Conservation (phyloP, 2,797 vertebrate species). For the Diplodus sargus region DNA sequence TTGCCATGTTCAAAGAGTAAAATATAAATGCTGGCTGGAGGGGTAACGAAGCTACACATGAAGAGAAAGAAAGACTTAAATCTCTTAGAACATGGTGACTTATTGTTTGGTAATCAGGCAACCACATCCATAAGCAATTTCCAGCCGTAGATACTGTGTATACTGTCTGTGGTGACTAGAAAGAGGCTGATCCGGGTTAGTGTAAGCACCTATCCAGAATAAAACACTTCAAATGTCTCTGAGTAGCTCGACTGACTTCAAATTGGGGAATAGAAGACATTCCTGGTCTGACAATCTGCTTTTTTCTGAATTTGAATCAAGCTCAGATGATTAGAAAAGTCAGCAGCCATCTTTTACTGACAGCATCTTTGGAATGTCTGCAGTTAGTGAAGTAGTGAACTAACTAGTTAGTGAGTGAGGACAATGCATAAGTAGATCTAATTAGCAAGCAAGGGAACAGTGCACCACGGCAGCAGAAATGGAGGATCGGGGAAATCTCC, state of each 20-base stretch:
- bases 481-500: not conserved
- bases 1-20: not conserved
- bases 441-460: not conserved
- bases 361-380: not conserved
- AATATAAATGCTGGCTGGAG: not conserved
- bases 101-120: not conserved
- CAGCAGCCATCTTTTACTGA: not conserved
- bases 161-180: not conserved
- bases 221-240: not conserved
- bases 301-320: not conserved
- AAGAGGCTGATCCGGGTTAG: not conserved
- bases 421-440: not conserved
- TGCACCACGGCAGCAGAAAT: not conserved
- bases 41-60: not conserved
- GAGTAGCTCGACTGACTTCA: not conserved
- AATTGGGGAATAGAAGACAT: not conserved
- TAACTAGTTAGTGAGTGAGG: not conserved
- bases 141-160: not conserved
- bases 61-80: not conserved
- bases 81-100: not conserved
- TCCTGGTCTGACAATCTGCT: too few species aligned
- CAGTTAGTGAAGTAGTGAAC: not conserved
- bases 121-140: not conserved
- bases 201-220: not conserved
- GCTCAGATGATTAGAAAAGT: not conserved